These are phyloP conservation scores for Ostrea denselamellosa DNA, from an alignment of 1,140 invertebrate genomes.

Conservation along the genomic window DNA sequence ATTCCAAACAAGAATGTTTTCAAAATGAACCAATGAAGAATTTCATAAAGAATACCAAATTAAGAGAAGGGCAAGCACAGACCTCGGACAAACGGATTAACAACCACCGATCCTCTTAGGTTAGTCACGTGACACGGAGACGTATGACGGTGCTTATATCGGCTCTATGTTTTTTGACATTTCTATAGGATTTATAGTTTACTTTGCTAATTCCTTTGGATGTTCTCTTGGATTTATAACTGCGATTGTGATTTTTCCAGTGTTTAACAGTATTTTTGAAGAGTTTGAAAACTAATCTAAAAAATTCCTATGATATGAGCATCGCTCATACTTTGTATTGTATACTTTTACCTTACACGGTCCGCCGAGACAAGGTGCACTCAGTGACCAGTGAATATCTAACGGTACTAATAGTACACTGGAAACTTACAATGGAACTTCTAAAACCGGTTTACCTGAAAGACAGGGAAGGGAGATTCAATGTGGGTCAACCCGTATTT, in stretches of 20 bases:
- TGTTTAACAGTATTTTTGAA: background rate
- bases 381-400: background rate
- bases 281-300: background rate
- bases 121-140: background rate
- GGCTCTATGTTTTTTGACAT: background rate
- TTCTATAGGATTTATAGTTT: background rate
- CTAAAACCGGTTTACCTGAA: constrained; percentile 15
- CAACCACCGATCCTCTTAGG: no score
- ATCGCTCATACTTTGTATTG: background rate
- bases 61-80: no score
- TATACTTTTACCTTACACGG: background rate
- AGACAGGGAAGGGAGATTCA: background rate
- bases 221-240: background rate
- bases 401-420: constrained; percentile 5
- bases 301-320: background rate
- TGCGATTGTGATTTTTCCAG: background rate
- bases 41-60: no score
- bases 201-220: background rate
- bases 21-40: no score
- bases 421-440: no score
- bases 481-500: background rate
- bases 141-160: background rate
- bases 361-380: background rate
- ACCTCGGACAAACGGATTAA: no score
- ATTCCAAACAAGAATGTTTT: no score